phyloP scores from a whole-genome alignment of 2,797 vertebrate species.

The Brachyalestes nurse region DNA sequence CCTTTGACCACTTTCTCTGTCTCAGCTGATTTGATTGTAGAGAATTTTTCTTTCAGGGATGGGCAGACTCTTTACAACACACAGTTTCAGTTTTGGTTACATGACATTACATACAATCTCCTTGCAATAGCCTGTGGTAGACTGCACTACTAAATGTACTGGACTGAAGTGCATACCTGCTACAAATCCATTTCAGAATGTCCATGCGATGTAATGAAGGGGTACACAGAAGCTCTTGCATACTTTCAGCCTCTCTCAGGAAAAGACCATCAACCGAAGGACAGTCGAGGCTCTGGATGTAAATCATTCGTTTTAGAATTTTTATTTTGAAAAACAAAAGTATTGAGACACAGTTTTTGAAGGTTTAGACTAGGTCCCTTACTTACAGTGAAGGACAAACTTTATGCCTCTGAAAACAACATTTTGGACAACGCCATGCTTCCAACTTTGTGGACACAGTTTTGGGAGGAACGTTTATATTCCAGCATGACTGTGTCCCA shows the following conservation, averaged over 20 bases:
- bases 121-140: too few species aligned
- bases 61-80: conserved; percentile 72
- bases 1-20: conserved; percentile 69
- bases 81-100: not conserved
- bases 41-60: conserved; percentile 60
- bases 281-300: conserved; percentile 75
- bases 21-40: conserved; percentile 52
- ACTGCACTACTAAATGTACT: not conserved
- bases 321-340: too few species aligned
- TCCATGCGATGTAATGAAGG: conserved; percentile 82
- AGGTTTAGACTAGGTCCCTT: too few species aligned
- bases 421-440: too few species aligned
- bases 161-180: conserved; percentile 70
- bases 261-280: conserved; percentile 81
- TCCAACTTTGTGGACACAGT: too few species aligned
- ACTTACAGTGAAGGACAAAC: too few species aligned
- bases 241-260: conserved; percentile 76
- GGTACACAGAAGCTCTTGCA: conserved; percentile 81
- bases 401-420: too few species aligned
- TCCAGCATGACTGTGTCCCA: too few species aligned
- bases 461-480: too few species aligned
- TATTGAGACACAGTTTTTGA: too few species aligned
- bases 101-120: not conserved
- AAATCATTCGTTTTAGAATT: too few species aligned
- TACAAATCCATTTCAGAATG: conserved; percentile 86